These are phyloP conservation scores for Amphiprion percula DNA, from an alignment of 2,113 vertebrate genomes.

Conservation along the genomic window DNA sequence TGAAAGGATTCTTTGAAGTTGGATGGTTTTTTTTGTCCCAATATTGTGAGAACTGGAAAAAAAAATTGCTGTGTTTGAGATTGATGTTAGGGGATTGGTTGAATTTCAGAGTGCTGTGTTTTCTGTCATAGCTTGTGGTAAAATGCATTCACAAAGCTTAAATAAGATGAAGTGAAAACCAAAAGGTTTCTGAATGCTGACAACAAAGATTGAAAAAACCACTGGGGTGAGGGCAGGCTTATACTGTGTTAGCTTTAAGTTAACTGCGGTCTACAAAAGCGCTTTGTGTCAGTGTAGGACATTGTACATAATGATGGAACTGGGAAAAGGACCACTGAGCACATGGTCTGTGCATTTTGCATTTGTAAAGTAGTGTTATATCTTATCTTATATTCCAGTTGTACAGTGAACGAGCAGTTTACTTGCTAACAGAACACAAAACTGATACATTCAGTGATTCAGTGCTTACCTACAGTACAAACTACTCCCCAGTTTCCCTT, in stretches of 20 bases:
- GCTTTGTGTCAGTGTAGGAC: not conserved
- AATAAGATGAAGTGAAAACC: slow-evolving; percentile 16
- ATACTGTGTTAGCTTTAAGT: not conserved
- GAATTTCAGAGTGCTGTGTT: not conserved
- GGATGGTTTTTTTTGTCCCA: slow-evolving; percentile 6
- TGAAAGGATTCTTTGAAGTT: slow-evolving; percentile 3
- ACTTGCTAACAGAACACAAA: slow-evolving; percentile 13
- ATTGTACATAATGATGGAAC: not conserved
- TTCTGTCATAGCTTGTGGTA: slow-evolving; percentile 5
- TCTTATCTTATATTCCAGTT: slow-evolving; percentile 56
- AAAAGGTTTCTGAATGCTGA: not conserved
- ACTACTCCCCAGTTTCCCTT: not conserved
- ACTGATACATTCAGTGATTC: not conserved
- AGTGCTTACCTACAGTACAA: slow-evolving; percentile 3
- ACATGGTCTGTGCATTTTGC: slow-evolving; percentile 65
- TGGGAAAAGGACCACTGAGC: not conserved
- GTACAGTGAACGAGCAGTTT: slow-evolving; percentile 5
- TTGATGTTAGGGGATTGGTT: not conserved
- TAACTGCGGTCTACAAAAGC: not conserved
- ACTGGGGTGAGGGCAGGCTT: not conserved
- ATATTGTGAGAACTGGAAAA: not conserved
- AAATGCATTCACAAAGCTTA: slow-evolving; percentile 19
- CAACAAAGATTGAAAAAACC: not conserved
- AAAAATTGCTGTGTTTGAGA: not conserved
- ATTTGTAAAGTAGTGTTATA: slow-evolving; percentile 55